phyloP scores from a whole-genome alignment of 1,140 invertebrate genomes.

The Camponotus pennsylvanicus region DNA sequence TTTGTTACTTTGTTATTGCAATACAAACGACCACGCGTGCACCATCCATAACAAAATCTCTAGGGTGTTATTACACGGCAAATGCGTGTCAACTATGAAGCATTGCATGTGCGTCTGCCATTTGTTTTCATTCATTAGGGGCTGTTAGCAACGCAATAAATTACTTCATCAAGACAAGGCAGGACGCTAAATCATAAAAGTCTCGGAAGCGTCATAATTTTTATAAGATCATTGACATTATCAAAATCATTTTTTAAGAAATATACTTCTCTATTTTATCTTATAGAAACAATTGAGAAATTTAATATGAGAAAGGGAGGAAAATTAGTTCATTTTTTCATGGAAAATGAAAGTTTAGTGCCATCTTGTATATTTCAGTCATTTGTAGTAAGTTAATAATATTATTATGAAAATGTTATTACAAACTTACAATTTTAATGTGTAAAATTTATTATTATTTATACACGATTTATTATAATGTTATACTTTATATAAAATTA shows the following conservation, averaged over 20 bases:
- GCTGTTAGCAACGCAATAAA: constrained; percentile 63
- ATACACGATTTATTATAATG: no score
- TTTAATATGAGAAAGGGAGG: not conserved
- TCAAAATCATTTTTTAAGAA: not conserved
- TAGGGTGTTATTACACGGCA: constrained; percentile 61
- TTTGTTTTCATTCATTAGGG: constrained; percentile 74
- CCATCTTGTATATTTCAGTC: not conserved
- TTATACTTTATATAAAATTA: not conserved
- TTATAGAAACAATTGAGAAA: not conserved
- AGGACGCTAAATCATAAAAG: constrained; percentile 26
- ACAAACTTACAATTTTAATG: not conserved
- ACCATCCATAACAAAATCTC: constrained; percentile 63
- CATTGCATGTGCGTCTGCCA: constrained; percentile 53
- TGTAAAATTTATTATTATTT: not conserved
- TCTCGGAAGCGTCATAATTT: constrained; percentile 6
- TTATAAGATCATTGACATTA: constrained; percentile 3
- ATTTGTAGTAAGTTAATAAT: not conserved
- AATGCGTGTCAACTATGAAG: constrained; percentile 69
- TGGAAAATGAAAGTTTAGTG: not conserved
- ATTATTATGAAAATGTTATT: not conserved
- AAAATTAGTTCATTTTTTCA: constrained; percentile 5
- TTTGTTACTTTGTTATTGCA: constrained; percentile 65
- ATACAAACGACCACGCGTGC: constrained; percentile 59
- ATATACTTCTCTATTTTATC: not conserved
- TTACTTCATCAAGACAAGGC: constrained; percentile 48